Percentiles rank a stretch among this genome's conserved stretches.
These are phyloP conservation scores for Bruchidius siliquastri DNA, from an alignment of 2,888 invertebrate species.

Conservation along the genomic window DNA sequence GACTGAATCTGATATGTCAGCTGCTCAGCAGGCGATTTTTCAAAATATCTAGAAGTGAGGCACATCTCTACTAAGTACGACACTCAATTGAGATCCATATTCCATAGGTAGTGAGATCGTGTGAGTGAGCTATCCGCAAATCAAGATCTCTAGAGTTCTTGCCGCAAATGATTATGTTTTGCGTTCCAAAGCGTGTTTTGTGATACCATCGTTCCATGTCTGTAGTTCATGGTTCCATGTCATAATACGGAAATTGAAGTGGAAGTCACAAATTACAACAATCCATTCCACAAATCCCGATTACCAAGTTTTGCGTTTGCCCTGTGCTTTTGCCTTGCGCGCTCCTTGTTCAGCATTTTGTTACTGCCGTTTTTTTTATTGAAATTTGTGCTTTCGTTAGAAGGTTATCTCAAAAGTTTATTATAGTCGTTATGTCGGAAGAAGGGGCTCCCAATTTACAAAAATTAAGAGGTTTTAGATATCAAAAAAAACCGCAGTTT, in stretches of 20 bases:
- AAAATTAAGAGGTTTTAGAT: conserved; percentile 64
- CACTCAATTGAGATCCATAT: too few species aligned
- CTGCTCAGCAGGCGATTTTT: too few species aligned
- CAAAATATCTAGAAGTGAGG: too few species aligned
- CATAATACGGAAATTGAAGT: not conserved
- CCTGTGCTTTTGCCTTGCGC: conserved; percentile 7
- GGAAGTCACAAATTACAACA: not conserved
- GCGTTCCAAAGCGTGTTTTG: too few species aligned
- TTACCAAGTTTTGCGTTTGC: not conserved
- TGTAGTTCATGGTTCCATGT: too few species aligned
- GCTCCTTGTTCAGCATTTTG: conserved; percentile 5
- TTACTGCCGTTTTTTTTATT: not conserved
- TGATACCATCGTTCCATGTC: too few species aligned
- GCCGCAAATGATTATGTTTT: too few species aligned
- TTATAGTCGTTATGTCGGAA: conserved; percentile 36
- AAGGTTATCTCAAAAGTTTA: not conserved
- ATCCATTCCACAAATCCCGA: not conserved
- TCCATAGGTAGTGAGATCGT: too few species aligned
- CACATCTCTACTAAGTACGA: too few species aligned
- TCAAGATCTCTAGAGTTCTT: too few species aligned
- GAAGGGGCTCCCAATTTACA: conserved; percentile 56
- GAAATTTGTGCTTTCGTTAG: conserved; percentile 4
- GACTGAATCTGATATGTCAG: too few species aligned
- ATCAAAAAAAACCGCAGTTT: conserved; percentile 57
- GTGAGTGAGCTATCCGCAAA: too few species aligned